Evolutionary conservation across 2,797 vertebrate species (phyloP).

Genomic region (Neoniphon sammara): DNA sequence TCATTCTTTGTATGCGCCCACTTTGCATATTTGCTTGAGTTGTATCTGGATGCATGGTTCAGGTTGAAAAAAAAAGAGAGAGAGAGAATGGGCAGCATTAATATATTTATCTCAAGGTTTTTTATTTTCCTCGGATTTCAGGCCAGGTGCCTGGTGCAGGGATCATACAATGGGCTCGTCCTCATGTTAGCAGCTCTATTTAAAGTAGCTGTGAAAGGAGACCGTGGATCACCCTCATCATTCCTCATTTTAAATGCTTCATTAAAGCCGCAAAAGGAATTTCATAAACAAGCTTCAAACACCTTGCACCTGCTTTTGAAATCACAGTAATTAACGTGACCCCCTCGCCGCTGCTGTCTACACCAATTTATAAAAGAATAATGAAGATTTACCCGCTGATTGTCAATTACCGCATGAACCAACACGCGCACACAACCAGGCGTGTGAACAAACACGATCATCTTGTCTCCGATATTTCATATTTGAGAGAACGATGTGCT

Average conservation of each 20-base stretch:
- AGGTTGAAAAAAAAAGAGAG: neutral
- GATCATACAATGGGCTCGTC: neutral
- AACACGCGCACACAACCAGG: neutral
- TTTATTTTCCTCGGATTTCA: neutral
- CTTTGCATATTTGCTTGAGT: neutral
- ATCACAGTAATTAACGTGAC: constrained; percentile 42
- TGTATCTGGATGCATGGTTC: neutral
- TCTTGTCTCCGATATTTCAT: neutral
- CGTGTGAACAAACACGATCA: neutral
- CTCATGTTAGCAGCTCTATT: constrained; percentile 33
- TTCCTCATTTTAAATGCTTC: constrained; percentile 33
- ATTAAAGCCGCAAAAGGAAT: constrained; percentile 39
- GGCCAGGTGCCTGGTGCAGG: neutral
- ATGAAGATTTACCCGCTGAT: constrained; percentile 21
- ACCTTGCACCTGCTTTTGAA: constrained; percentile 33
- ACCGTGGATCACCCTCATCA: constrained; percentile 35
- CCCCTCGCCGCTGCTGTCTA: constrained; percentile 30
- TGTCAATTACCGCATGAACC: constrained; percentile 13
- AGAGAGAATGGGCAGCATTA: neutral
- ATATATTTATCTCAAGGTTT: neutral
- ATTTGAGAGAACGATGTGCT: neutral
- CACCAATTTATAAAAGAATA: constrained; percentile 25
- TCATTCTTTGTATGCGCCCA: constrained; percentile 14
- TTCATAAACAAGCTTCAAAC: constrained; percentile 38
- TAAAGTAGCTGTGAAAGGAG: constrained; percentile 49